Evolutionary conservation across 2,888 invertebrate genomes (phyloP), one percentile per base, ranked within the genome.

Genomic region (Mesochorus sp.): DNA sequence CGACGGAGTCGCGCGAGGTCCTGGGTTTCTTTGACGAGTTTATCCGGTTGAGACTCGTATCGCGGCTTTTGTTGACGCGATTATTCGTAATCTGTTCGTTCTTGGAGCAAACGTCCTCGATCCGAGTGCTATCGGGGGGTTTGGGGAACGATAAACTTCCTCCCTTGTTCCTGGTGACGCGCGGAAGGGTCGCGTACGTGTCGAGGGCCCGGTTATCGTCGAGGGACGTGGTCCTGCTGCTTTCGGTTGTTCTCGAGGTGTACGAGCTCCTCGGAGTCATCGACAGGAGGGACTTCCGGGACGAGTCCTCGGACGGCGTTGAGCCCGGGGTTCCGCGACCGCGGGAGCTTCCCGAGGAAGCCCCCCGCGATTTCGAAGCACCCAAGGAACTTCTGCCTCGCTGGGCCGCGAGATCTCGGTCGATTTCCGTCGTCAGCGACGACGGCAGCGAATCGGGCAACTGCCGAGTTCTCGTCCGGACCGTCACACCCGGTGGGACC

Each of bases 141-240:
- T 67, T 71, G 0, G 55, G 61, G 44, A 75, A 14, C 10, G 70
- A 66, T 8, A 74, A 57, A 10, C 94, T 81, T 93, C 94, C 83
- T 82, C 95, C 94, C 79, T 94, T 92, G 68, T 96, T 92, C 12
- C n/a, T n/a, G n/a, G n/a, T n/a, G n/a, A 57, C 37, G 39, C 97
- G 93, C 0, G 97, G 96, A 44, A 97, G 89, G 0, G 97, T 97
- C 5, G 95, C 96, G 84, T 95, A 96, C 83, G 95, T 95, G 85
- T 96, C 96, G 8, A 95, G 92, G 0, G 94, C 92, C 49, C n/a
- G n/a, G n/a, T 89, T 90, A 17, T 76, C 85, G 31, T 85, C 86
- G 6, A 21, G 17, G 3, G 21, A 24, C 8, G 64, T 12, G 3
- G 42, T 81, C 79, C 82, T 85, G 26, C 85, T 57, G 49, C 21